phyloP scores from a whole-genome alignment of 2,888 invertebrate genomes.

The Antheraea yamamai region DNA sequence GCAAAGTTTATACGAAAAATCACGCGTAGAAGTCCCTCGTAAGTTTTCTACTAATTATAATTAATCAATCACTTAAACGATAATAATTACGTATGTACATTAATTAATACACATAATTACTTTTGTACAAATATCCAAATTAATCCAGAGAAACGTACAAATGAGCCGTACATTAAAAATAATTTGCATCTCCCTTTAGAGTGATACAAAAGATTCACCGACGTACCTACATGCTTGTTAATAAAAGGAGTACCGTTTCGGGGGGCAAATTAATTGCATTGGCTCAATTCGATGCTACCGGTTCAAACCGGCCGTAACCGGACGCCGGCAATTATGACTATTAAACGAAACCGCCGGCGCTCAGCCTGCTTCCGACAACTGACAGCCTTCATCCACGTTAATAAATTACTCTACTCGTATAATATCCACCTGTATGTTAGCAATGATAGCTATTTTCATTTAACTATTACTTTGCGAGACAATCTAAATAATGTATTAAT shows the following conservation, averaged over 20 bases:
- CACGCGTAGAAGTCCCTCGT: background rate
- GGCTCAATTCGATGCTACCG: constrained; percentile 41
- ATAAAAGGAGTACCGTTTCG: constrained; percentile 30
- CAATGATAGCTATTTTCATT: constrained; percentile 6
- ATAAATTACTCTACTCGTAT: constrained; percentile 20
- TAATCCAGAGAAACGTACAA: background rate
- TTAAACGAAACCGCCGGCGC: constrained; percentile 43
- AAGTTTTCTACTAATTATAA: too few relatives aligned
- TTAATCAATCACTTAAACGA: too few relatives aligned
- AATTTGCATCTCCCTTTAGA: background rate
- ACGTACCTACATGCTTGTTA: constrained; percentile 29
- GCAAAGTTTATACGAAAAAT: background rate
- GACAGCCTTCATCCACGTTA: constrained; percentile 21
- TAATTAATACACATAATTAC: background rate
- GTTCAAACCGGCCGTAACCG: constrained; percentile 43
- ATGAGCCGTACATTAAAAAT: background rate
- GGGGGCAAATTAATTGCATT: constrained; percentile 48
- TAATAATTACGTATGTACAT: background rate
- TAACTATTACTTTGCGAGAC: background rate
- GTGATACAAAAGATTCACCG: constrained; percentile 4
- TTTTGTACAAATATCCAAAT: background rate
- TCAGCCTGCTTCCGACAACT: constrained; percentile 22
- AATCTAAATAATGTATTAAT: background rate
- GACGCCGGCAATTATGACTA: constrained; percentile 53
- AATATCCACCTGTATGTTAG: background rate